Evolutionary conservation across 2,888 invertebrate genomes (phyloP), one percentile per base, ranked within the genome.

Genomic region (Apodemia zela): DNA sequence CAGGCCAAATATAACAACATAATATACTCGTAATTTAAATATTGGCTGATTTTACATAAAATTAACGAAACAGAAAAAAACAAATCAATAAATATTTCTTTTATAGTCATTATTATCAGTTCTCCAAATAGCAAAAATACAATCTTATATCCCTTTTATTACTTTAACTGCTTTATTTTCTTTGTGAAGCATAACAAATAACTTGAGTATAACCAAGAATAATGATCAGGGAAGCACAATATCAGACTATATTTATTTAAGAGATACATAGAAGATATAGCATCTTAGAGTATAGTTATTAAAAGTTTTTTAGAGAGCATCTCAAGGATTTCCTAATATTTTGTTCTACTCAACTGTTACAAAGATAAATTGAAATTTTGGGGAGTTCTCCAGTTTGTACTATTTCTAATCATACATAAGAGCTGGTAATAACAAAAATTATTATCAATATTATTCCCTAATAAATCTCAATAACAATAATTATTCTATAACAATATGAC

Each of bases 121-220:
- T 13, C 21, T 54, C 25, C 25, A 25, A 25, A 6, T 54, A 25
- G 25, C 25, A 54, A 25, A 54, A 54, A 54, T 25, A 54, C 21
- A 54, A 15, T 21, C 6, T 25, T 11, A 13, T 15, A 4, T 15
- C 10, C 13, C 6, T 21, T 54, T 54, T 54, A 54, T 54, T 21
- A 54, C 54, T 54, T 54, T 21, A 25, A 25, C 54, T 54, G 54
- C 54, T 54, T 54, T 54, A 54, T 54, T 54, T 54, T 54, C 54
- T 54, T 54, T 5, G 15, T 15, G 6, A 42, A 42, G 42, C 15
- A 42, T 6, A 4, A 42, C 15, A 42, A 54, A 54, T 42, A 25
- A 54, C 54, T 54, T 25, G 54, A 25, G 13, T 21, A 54, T 25
- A 54, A 54, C 54, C 13, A 54, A 54, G 54, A 54, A 54, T 54